Conservation (phyloP, 1,140 invertebrate genomes). For the Calliphora vicina region DNA sequence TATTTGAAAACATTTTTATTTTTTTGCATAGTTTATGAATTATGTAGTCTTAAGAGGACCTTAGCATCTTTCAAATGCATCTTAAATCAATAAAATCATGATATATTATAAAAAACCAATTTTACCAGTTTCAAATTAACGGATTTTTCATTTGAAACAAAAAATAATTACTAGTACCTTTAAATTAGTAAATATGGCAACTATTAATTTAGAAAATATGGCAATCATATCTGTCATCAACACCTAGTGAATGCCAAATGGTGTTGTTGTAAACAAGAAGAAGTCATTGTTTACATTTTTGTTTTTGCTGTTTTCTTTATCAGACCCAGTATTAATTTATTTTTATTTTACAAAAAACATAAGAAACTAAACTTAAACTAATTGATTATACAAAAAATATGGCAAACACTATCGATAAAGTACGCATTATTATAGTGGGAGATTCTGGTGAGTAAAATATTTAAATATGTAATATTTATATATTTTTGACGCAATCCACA, state of each 20-base stretch:
- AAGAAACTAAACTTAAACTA: not conserved
- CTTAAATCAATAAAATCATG: too few relatives aligned
- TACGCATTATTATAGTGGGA: conserved; percentile 89
- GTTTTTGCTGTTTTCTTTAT: too few relatives aligned
- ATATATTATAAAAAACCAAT: too few relatives aligned
- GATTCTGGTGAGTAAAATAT: conserved; percentile 78
- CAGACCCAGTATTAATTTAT: not conserved
- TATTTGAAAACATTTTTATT: too few relatives aligned
- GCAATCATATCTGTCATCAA: not conserved
- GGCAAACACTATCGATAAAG: conserved; percentile 74
- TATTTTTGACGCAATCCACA: conserved; percentile 49
- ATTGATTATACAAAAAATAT: not conserved
- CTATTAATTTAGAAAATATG: too few relatives aligned
- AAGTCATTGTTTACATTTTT: not conserved
- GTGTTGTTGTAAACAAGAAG: conserved; percentile 5
- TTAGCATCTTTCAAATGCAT: too few relatives aligned
- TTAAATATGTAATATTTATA: not conserved
- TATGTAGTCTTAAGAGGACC: too few relatives aligned
- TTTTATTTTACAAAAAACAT: not conserved
- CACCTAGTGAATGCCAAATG: not conserved
- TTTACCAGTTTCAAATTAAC: too few relatives aligned
- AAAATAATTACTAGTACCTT: too few relatives aligned
- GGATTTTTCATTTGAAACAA: too few relatives aligned
- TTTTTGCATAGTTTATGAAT: too few relatives aligned
- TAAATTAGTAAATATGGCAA: too few relatives aligned